Percentiles rank a stretch among this genome's conserved stretches.
Evolutionary conservation across 2,797 vertebrate genomes (phyloP).

Genomic region (Naso thynnoides): DNA sequence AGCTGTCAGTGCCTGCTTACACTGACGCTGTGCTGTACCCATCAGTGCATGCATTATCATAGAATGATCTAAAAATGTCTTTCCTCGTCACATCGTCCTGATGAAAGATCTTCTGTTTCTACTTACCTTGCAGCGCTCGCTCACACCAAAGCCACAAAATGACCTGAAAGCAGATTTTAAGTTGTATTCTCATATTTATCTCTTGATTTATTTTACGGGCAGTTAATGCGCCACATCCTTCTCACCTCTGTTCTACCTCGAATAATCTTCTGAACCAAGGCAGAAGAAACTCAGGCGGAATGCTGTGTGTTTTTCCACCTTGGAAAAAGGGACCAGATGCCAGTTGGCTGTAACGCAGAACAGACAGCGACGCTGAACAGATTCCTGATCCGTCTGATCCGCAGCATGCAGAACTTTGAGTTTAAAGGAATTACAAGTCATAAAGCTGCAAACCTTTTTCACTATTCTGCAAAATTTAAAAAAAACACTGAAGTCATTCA

Average conservation of each 20-base stretch:
- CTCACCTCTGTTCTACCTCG: slow-evolving; percentile 29
- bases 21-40: background rate
- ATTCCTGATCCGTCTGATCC: background rate
- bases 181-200: slow-evolving; percentile 25
- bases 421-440: background rate
- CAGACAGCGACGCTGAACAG: slow-evolving; percentile 1
- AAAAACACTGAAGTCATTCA: no score
- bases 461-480: background rate
- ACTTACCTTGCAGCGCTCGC: slow-evolving; percentile 69
- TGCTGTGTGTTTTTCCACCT: slow-evolving; percentile 70
- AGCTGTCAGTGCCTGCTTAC: background rate
- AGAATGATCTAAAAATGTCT: background rate
- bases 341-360: slow-evolving; percentile 61
- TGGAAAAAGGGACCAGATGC: slow-evolving; percentile 74
- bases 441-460: background rate
- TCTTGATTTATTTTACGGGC: slow-evolving; percentile 5
- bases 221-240: slow-evolving; percentile 30
- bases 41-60: slow-evolving; percentile 10
- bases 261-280: slow-evolving; percentile 23
- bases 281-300: slow-evolving; percentile 52
- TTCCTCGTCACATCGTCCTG: background rate
- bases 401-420: slow-evolving; percentile 2
- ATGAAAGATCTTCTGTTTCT: background rate
- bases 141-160: slow-evolving; percentile 59
- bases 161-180: slow-evolving; percentile 53